phyloP scores from a whole-genome alignment of 2,888 invertebrate species.

The Tricholauxania praeusta region DNA sequence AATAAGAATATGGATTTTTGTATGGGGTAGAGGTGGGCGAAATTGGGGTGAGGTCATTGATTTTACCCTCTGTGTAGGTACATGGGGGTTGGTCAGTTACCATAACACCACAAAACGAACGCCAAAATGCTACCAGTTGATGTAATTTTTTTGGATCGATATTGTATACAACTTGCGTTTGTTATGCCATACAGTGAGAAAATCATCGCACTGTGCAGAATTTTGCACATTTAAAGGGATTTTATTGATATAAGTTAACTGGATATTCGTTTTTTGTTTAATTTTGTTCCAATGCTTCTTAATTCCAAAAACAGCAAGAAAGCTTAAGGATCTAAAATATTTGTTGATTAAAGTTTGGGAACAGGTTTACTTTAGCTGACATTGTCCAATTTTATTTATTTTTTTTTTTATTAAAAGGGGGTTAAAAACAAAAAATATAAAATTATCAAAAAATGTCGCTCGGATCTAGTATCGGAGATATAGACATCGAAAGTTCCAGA shows the following conservation, averaged over 20 bases:
- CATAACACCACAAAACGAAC: conserved; percentile 4
- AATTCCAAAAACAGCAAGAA: too few relatives aligned
- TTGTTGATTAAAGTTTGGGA: too few relatives aligned
- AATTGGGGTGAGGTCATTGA: conserved; percentile 11
- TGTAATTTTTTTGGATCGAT: neutral
- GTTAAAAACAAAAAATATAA: too few relatives aligned
- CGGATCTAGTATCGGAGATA: too few relatives aligned
- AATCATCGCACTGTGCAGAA: conserved; percentile 6
- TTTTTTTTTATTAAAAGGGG: too few relatives aligned
- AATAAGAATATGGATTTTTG: neutral
- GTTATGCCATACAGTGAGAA: neutral
- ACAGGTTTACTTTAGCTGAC: too few relatives aligned
- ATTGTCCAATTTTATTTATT: too few relatives aligned
- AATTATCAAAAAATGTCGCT: too few relatives aligned
- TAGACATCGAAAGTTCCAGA: too few relatives aligned
- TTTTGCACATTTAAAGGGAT: neutral
- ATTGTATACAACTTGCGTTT: neutral
- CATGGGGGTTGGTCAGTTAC: neutral
- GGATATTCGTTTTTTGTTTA: neutral
- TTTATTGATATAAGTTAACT: too few relatives aligned
- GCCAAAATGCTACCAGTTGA: neutral
- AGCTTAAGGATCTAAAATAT: too few relatives aligned
- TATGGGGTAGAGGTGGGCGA: conserved; percentile 4
- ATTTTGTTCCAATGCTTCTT: too few relatives aligned
- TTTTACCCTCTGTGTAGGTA: neutral